These are phyloP conservation scores for Danio tinwini DNA, from an alignment of 2,797 vertebrate species.

Conservation along the genomic window DNA sequence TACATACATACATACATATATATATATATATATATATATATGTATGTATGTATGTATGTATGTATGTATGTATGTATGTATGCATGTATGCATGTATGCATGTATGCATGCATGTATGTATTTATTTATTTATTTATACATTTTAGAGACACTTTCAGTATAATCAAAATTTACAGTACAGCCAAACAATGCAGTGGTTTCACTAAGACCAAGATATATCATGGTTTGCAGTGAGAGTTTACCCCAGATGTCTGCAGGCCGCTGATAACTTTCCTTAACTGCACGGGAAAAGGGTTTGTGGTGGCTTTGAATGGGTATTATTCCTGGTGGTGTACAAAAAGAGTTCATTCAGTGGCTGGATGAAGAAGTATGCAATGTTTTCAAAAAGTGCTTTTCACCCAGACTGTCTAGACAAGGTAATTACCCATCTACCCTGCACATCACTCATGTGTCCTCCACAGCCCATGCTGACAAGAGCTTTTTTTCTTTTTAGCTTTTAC, in stretches of 20 bases:
- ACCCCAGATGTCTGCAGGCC: conserved; percentile 30
- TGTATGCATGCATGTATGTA: too few relatives aligned
- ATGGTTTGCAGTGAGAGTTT: conserved; percentile 32
- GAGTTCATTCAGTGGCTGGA: conserved; percentile 42
- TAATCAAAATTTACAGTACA: conserved; percentile 9
- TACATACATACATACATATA: too few relatives aligned
- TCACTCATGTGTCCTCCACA: conserved; percentile 62
- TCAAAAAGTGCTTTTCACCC: conserved; percentile 68
- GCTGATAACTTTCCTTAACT: conserved; percentile 21
- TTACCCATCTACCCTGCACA: conserved; percentile 67
- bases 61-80: too few relatives aligned
- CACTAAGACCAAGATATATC: conserved; percentile 5
- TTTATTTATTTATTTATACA: too few relatives aligned
- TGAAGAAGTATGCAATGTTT: conserved; percentile 66
- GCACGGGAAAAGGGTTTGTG: conserved; percentile 15
- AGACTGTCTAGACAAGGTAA: conserved; percentile 79
- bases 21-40: too few relatives aligned
- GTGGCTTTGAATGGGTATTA: conserved; percentile 33
- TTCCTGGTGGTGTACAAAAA: conserved; percentile 29
- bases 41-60: too few relatives aligned
- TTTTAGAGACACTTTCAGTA: neutral
- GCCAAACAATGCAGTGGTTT: conserved; percentile 4
- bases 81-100: too few relatives aligned
- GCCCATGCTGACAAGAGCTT: conserved; percentile 66
- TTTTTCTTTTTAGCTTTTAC: conserved; percentile 63